These are phyloP conservation scores for Spheniscus humboldti DNA, from an alignment of 2,797 vertebrate genomes.

Conservation along the genomic window DNA sequence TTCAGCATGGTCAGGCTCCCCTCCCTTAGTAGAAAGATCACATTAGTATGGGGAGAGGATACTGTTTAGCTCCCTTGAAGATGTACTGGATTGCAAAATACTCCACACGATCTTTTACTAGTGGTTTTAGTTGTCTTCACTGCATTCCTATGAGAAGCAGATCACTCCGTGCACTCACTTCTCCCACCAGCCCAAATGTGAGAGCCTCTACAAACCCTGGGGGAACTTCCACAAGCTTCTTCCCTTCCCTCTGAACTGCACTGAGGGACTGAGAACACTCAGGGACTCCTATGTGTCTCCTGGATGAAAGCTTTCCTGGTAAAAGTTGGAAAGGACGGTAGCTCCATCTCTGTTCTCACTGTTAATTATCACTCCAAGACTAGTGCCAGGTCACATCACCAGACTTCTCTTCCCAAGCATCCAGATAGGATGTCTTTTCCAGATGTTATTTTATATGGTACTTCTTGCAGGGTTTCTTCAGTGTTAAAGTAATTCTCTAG, in stretches of 20 bases:
- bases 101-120: accelerated
- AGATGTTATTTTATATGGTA: accelerated
- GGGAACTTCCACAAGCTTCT: neutral
- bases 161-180: accelerated
- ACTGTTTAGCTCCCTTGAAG: neutral
- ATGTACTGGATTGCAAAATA: neutral
- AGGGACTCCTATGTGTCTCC: neutral
- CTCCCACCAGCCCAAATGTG: neutral
- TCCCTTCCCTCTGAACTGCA: neutral
- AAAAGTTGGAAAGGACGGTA: neutral
- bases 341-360: neutral
- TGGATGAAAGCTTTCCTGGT: neutral
- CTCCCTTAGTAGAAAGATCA: neutral
- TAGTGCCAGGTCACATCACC: neutral
- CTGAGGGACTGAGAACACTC: neutral
- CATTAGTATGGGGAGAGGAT: neutral
- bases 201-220: neutral
- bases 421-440: neutral
- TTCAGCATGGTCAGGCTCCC: neutral
- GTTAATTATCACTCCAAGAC: neutral
- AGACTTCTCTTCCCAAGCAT: neutral
- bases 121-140: neutral
- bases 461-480: neutral
- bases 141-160: neutral
- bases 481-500: neutral